Evolutionary conservation across 92 coral and sea anemone genomes (phyloP).

Genomic region (Palythoa caribaeorum): DNA sequence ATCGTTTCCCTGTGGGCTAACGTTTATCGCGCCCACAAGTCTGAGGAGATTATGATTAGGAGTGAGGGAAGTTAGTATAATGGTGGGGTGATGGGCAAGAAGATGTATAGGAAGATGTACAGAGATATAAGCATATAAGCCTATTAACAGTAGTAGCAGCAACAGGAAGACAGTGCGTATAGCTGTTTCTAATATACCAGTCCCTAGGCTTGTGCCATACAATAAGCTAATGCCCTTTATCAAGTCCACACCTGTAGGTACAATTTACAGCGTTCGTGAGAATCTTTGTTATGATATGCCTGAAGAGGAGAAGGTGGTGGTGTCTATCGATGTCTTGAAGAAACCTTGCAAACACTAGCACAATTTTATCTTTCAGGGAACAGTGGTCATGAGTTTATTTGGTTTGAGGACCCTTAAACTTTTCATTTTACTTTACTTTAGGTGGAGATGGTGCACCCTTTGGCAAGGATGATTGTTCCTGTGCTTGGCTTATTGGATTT

Average conservation of each 20-base stretch:
- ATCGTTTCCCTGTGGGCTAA: no score
- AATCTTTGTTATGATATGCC: not conserved
- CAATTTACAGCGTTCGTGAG: not conserved
- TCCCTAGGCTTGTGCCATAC: conserved; percentile 53
- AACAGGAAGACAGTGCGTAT: conserved; percentile 7
- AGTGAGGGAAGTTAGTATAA: conserved; percentile 63
- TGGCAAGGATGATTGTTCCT: not conserved
- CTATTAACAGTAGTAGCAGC: not conserved
- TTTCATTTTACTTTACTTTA: not conserved
- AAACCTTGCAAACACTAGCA: not conserved
- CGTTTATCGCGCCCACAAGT: not conserved
- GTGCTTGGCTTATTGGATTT: conserved; percentile 13
- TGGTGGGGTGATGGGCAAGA: conserved; percentile 70
- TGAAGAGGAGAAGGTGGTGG: conserved; percentile 1
- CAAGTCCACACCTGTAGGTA: conserved; percentile 10
- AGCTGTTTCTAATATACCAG: conserved; percentile 42
- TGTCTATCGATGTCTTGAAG: conserved; percentile 7
- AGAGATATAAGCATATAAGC: conserved; percentile 41
- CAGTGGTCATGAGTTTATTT: not conserved
- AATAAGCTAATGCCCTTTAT: not conserved
- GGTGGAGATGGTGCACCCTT: not conserved
- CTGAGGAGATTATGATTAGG: conserved; percentile 62
- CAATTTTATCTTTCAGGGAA: not conserved
- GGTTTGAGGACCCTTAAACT: conserved; percentile 1
- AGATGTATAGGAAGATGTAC: conserved; percentile 56